These are phyloP conservation scores for Coleophora deauratella DNA, from an alignment of 2,888 invertebrate species.

Conservation along the genomic window DNA sequence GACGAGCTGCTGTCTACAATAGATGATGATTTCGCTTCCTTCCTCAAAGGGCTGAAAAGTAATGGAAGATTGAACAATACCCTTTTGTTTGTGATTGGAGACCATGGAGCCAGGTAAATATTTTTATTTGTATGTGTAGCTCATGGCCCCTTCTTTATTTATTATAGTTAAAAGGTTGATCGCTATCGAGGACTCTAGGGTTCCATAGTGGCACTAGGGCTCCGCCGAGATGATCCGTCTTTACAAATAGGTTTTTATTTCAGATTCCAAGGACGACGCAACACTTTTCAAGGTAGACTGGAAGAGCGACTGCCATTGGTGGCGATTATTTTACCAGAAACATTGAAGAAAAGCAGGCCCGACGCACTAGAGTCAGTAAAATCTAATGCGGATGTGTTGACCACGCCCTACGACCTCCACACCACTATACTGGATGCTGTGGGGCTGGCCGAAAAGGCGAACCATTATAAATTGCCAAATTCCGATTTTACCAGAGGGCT, in stretches of 20 bases:
- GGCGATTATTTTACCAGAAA: conserved; percentile 82
- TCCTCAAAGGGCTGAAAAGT: conserved; percentile 1
- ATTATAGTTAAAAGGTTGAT: neutral
- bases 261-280: conserved; percentile 7
- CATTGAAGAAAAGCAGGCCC: conserved; percentile 77
- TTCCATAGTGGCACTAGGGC: neutral
- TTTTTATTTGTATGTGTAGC: neutral
- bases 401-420: conserved; percentile 81
- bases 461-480: neutral
- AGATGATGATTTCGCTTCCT: conserved; percentile 5
- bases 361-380: conserved; percentile 75
- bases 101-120: conserved; percentile 12
- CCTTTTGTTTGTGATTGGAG: conserved; percentile 14
- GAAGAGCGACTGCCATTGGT: conserved; percentile 26
- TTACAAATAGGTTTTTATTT: neutral
- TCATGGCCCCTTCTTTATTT: neutral
- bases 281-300: conserved; percentile 21
- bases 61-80: conserved; percentile 6
- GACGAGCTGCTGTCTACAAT: conserved; percentile 6
- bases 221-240: neutral
- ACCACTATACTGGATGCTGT: conserved; percentile 1
- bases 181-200: neutral
- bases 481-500: conserved; percentile 2
- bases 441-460: neutral
- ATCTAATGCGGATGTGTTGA: conserved; percentile 78